These are phyloP conservation scores for Torymus aiolomorphi DNA, from an alignment of 2,888 invertebrate genomes.

Conservation along the genomic window DNA sequence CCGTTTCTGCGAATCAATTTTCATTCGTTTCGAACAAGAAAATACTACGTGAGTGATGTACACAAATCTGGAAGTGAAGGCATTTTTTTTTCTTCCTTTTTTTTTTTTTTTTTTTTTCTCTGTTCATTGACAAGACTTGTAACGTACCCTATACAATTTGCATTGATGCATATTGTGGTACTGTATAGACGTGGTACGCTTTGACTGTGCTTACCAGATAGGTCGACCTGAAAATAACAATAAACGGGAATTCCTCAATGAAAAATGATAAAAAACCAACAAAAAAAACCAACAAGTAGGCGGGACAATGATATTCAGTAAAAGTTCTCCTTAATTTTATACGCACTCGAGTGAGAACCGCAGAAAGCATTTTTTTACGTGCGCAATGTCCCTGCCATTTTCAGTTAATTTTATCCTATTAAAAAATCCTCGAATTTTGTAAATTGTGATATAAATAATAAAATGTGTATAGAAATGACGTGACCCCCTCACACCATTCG, in stretches of 20 bases:
- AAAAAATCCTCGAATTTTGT: conserved; percentile 70
- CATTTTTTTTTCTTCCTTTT: too few relatives aligned
- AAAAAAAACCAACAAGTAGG: conserved; percentile 53
- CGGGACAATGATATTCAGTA: conserved; percentile 57
- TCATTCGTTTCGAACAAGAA: conserved; percentile 50
- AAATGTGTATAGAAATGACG: conserved; percentile 72
- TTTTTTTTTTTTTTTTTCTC: conserved; percentile 16
- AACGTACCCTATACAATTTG: conserved; percentile 44
- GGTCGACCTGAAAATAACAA: conserved; percentile 49
- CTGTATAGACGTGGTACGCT: conserved; percentile 54
- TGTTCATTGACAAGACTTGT: conserved; percentile 54
- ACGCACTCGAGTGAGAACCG: conserved; percentile 61
- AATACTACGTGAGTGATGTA: conserved; percentile 46
- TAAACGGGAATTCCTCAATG: conserved; percentile 53
- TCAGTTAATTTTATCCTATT: conserved; percentile 59
- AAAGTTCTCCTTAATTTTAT: conserved; percentile 57
- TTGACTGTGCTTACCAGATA: conserved; percentile 56
- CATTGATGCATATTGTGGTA: conserved; percentile 50
- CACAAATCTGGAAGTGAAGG: conserved; percentile 53
- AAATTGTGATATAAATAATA: conserved; percentile 76
- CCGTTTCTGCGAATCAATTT: conserved; percentile 49
- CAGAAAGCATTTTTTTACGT: conserved; percentile 57
- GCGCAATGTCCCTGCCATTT: conserved; percentile 58
- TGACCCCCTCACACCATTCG: conserved; percentile 60
- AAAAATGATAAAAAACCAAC: too few relatives aligned